These are phyloP conservation scores for Drosophila ficusphila DNA, from an alignment of 1,140 invertebrate genomes.

Conservation along the genomic window DNA sequence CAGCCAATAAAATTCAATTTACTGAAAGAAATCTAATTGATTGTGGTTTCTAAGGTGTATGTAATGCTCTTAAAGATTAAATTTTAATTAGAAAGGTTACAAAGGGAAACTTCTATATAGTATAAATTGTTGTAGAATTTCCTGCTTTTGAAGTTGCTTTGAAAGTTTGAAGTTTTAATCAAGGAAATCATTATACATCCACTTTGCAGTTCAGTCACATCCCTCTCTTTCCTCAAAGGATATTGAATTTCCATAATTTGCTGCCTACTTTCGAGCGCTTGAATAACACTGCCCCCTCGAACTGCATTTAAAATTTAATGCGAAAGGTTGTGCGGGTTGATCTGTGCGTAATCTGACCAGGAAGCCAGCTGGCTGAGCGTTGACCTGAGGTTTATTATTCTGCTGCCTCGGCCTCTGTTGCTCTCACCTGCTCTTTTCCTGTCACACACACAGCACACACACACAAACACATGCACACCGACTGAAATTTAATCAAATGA, in stretches of 20 bases:
- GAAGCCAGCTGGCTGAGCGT: constrained; percentile 59
- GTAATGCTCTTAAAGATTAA: neutral
- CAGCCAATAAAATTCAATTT: neutral
- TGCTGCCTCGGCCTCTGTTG: neutral
- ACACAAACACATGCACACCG: neutral
- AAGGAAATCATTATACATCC: neutral
- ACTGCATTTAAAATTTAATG: constrained; percentile 35
- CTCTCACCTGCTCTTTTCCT: neutral
- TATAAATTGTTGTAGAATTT: too few species aligned
- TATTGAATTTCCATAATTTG: constrained; percentile 16
- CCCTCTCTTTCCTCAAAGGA: neutral
- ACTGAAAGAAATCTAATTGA: constrained; percentile 18
- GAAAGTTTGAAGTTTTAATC: too few species aligned
- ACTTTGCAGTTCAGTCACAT: neutral
- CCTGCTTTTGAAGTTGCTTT: too few species aligned
- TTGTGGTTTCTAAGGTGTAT: neutral
- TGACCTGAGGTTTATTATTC: constrained; percentile 62
- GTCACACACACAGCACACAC: neutral
- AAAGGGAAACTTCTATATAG: too few species aligned
- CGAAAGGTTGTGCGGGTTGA: constrained; percentile 8
- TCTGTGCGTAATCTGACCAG: constrained; percentile 46
- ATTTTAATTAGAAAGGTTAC: too few species aligned
- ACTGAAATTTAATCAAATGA: constrained; percentile 79
- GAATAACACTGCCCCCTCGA: constrained; percentile 16
- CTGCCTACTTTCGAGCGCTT: constrained; percentile 42